A percentile compares a stretch with the other conserved stretches of the same genome.
Evolutionary conservation across 2,797 vertebrate genomes (phyloP).

Genomic region (Adelosebastes latens): DNA sequence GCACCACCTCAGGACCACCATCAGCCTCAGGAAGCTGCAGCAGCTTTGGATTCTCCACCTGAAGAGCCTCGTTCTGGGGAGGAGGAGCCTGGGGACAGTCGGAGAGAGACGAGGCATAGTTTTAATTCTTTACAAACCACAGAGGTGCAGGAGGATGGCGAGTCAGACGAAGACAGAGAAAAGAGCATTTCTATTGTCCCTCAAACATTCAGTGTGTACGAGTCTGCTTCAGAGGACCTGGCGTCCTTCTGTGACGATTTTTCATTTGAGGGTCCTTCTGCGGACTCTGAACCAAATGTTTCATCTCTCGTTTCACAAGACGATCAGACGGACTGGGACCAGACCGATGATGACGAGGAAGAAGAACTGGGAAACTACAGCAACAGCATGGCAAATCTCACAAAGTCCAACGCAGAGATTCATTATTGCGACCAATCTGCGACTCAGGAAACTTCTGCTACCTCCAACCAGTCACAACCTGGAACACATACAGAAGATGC

Average conservation of each 20-base stretch:
- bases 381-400: conserved; percentile 18
- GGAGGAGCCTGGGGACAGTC: conserved; percentile 28
- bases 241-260: conserved; percentile 68
- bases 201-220: conserved; percentile 33
- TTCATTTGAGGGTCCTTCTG: conserved; percentile 67
- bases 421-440: conserved; percentile 16
- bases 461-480: conserved; percentile 61
- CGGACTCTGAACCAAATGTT: conserved; percentile 80
- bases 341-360: conserved; percentile 72
- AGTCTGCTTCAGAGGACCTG: conserved; percentile 67
- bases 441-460: conserved; percentile 71
- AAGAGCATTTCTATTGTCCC: conserved; percentile 30
- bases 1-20: conserved; percentile 59
- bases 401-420: conserved; percentile 17
- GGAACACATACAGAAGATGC: conserved; percentile 32
- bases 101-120: conserved; percentile 7
- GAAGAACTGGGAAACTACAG: conserved; percentile 47
- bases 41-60: conserved; percentile 20
- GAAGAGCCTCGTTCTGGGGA: conserved; percentile 47
- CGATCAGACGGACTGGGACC: conserved; percentile 55
- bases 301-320: conserved; percentile 63
- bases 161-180: conserved; percentile 7
- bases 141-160: conserved; percentile 44
- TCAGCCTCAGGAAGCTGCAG: conserved; percentile 55
- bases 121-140: neutral